Base-by-base conservation (phyloP, 2,113 vertebrate genomes). In the Sander vitreus region DNA sequence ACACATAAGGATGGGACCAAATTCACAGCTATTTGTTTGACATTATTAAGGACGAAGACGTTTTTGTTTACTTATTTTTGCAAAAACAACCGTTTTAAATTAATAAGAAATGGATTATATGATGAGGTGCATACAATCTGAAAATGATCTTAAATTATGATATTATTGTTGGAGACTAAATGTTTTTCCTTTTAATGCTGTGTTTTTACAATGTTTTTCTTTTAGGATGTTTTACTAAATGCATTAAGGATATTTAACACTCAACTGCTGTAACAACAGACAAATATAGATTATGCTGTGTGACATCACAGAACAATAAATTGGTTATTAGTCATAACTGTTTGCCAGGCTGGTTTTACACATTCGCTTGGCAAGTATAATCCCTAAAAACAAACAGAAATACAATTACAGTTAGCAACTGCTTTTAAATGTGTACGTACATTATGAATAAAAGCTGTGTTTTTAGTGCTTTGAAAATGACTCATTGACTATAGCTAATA, bases 91-190 rank as follows among this genome's bases (percentile, higher is more conserved):
- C 78, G 83, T 85, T 87, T 89, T 83, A 78, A 85, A 73, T 74
- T 57, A 85, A 91, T 91, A 88, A 87, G 64, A 90, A 76, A 71
- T 71, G 72, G 80, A 77, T 91, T 88, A 88, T 83, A 54, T 84
- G 78, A 39, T 10, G 77, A 83, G 75, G 70, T 85, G 84, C 70
- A 68, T 65, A 65, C 72, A 87, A 86, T 73, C 39, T 39, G 65
- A 70, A 84, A 85, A 85, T 88, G n/a, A 83, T 43, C 39, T 43
- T 43, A 11, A 43, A 43, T 85, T 73, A 23, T 75, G 10, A 48
- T 73, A 72, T 87, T 72, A 43, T 43, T 43, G 11, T 86, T 73
- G 57, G 33, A 15, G 16, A 53, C 18, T 73, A 64, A 0, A 55
- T 68, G 83, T 81, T 72, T 33, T 25, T 27, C 45, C 65, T 85